Evolutionary conservation across 2,888 invertebrate genomes (phyloP).

Genomic region (Cremastobaeus sp.): DNA sequence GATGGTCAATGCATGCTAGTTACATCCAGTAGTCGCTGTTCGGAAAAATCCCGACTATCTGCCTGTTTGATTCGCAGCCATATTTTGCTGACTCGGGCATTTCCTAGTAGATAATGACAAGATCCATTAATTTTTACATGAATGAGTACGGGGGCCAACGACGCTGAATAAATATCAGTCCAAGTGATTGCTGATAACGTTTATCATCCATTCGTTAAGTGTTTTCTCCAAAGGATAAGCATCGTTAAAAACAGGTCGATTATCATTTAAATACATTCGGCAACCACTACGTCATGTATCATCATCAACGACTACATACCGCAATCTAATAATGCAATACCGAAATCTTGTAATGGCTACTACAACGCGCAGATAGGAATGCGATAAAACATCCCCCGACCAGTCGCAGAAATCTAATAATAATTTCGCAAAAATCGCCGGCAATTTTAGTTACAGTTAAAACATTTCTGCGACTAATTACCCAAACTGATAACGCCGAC

Average conservation of each 20-base stretch:
- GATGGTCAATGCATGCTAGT: background rate
- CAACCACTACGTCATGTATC: slow-evolving; percentile 36
- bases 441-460: slow-evolving; percentile 37
- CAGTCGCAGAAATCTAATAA: slow-evolving; percentile 29
- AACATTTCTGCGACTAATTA: slow-evolving; percentile 31
- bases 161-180: slow-evolving; percentile 25
- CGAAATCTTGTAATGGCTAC: slow-evolving; percentile 53
- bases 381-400: slow-evolving; percentile 39
- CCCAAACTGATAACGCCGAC: slow-evolving; percentile 4
- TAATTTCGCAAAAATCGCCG: slow-evolving; percentile 28
- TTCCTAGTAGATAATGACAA: slow-evolving; percentile 32
- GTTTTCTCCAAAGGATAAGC: slow-evolving; percentile 43
- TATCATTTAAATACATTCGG: slow-evolving; percentile 40
- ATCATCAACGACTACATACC: slow-evolving; percentile 20
- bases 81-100: slow-evolving; percentile 5
- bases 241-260: slow-evolving; percentile 35
- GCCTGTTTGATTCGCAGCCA: slow-evolving; percentile 8
- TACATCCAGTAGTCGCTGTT: background rate
- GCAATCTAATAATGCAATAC: slow-evolving; percentile 51
- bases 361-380: slow-evolving; percentile 40
- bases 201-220: slow-evolving; percentile 45
- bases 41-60: slow-evolving; percentile 24
- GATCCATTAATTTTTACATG: slow-evolving; percentile 28
- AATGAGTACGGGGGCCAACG: slow-evolving; percentile 5
- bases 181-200: slow-evolving; percentile 32